Percentiles rank a stretch among this genome's conserved stretches.
Conservation (phyloP, 1,140 invertebrate species). For the Micrasema minimum region DNA sequence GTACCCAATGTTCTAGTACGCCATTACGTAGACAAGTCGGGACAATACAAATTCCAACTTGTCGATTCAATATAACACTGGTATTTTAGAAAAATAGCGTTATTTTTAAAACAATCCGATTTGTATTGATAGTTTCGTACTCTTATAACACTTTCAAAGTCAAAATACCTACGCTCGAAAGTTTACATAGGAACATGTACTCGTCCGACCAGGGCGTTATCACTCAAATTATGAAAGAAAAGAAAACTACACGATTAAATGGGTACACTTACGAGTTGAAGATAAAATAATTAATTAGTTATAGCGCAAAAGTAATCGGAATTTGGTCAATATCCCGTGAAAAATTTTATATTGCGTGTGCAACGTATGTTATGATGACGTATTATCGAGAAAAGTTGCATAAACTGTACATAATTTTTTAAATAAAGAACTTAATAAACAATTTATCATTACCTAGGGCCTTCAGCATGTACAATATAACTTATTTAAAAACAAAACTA, state of each 20-base stretch:
- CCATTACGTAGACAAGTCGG: too few relatives aligned
- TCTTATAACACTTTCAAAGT: slow-evolving; percentile 3
- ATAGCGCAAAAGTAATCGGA: too few relatives aligned
- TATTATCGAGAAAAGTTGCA: slow-evolving; percentile 8
- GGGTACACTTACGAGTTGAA: too few relatives aligned
- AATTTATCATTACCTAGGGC: slow-evolving; percentile 16
- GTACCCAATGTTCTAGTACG: too few relatives aligned
- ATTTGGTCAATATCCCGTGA: neutral
- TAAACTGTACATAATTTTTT: slow-evolving; percentile 2
- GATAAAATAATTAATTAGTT: too few relatives aligned
- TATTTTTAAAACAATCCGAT: too few relatives aligned
- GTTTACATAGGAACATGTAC: slow-evolving; percentile 16
- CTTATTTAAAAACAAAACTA: slow-evolving; percentile 38
- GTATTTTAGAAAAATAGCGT: too few relatives aligned
- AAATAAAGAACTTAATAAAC: neutral
- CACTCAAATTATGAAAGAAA: neutral
- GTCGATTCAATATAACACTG: too few relatives aligned
- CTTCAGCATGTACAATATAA: neutral
- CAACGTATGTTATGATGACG: slow-evolving; percentile 37
- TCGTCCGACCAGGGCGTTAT: slow-evolving; percentile 14
- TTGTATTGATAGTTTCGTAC: too few relatives aligned
- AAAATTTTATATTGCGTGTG: slow-evolving; percentile 36
- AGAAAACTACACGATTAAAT: too few relatives aligned
- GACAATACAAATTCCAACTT: too few relatives aligned
- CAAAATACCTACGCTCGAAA: slow-evolving; percentile 10